A percentile compares a stretch with the other conserved stretches of the same genome.
phyloP scores from a whole-genome alignment of 2,113 vertebrate species.

The Syngnathus floridae region DNA sequence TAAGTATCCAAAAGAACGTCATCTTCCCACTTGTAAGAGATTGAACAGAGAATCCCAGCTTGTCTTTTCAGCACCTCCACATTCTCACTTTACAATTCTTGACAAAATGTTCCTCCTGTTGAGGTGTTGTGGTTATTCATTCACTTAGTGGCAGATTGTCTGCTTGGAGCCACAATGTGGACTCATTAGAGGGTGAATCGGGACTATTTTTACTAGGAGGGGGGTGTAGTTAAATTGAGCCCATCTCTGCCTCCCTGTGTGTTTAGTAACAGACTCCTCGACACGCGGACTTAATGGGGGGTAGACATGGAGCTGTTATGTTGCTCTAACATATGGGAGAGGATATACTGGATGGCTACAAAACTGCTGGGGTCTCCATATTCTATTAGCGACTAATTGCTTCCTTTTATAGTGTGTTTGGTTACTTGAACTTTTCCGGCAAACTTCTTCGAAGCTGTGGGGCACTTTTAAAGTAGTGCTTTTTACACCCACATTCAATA shows the following conservation, averaged over 20 bases:
- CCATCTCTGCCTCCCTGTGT: constrained; percentile 25
- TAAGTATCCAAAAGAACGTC: constrained; percentile 1
- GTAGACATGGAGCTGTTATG: constrained; percentile 46
- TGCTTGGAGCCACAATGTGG: constrained; percentile 49
- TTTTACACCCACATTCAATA: constrained; percentile 7
- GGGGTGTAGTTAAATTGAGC: constrained; percentile 40
- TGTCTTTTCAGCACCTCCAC: constrained; percentile 9
- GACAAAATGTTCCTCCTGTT: not conserved
- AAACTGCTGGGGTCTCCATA: constrained; percentile 40
- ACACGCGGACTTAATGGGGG: constrained; percentile 55
- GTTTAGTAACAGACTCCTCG: constrained; percentile 41
- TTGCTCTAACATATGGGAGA: constrained; percentile 59
- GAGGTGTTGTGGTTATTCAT: not conserved
- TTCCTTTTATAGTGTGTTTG: constrained; percentile 19
- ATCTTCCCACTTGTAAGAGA: not conserved
- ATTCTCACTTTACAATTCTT: constrained; percentile 14
- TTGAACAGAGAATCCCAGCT: not conserved
- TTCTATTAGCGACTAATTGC: constrained; percentile 52
- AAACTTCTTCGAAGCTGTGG: not conserved
- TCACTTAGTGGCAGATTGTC: constrained; percentile 42
- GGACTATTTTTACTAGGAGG: constrained; percentile 43
- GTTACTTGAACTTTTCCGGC: constrained; percentile 8
- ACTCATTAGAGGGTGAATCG: constrained; percentile 56
- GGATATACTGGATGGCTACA: constrained; percentile 41
- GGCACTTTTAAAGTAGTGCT: constrained; percentile 1